phyloP scores from a whole-genome alignment of 2,113 vertebrate genomes.

The Poecile atricapillus region DNA sequence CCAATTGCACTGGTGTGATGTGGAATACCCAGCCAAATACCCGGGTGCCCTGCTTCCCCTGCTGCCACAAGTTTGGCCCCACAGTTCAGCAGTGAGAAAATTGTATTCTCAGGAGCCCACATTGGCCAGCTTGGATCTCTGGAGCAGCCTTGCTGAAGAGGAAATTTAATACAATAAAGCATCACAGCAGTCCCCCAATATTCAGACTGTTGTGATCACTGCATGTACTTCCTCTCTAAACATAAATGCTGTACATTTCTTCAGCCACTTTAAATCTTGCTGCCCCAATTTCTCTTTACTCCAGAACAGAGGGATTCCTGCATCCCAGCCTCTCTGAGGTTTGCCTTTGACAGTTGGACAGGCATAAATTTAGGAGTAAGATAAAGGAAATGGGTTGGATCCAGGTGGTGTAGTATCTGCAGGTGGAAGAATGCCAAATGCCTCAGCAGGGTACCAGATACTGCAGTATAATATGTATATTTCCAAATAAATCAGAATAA shows the following conservation, averaged over 20 bases:
- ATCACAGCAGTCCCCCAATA: neutral
- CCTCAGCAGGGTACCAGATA: neutral
- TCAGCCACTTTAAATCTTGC: neutral
- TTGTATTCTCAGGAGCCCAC: neutral
- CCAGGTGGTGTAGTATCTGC: neutral
- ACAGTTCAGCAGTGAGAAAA: neutral
- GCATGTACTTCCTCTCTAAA: neutral
- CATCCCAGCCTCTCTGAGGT: neutral
- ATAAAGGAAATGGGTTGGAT: neutral
- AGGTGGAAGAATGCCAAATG: neutral
- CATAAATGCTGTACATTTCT: rapidly evolving
- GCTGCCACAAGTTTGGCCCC: neutral
- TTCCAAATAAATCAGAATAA: neutral
- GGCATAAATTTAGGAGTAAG: neutral
- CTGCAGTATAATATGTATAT: neutral
- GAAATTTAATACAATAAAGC: neutral
- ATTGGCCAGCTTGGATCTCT: neutral
- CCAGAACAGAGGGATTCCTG: neutral
- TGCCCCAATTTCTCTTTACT: neutral
- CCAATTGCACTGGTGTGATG: rapidly evolving
- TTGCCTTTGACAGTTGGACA: neutral
- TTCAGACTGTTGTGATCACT: neutral
- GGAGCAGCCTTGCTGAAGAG: neutral
- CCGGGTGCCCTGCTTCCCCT: neutral
- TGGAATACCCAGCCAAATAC: neutral